Conservation (phyloP, 2,888 invertebrate genomes). For the Mylabris sibirica region DNA sequence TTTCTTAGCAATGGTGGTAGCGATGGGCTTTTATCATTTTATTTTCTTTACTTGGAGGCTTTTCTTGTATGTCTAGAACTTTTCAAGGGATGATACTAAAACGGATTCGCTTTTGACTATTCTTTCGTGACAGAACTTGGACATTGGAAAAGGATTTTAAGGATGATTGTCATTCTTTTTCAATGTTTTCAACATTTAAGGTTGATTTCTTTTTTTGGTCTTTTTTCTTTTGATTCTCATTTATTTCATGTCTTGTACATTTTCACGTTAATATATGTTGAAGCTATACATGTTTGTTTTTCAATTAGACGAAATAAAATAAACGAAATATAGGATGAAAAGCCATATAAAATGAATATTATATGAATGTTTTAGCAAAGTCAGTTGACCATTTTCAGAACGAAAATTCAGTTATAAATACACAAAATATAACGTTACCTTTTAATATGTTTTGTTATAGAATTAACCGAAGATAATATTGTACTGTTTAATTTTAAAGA, state of each 20-base stretch:
- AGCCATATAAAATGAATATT: constrained; percentile 1
- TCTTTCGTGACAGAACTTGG: constrained; percentile 48
- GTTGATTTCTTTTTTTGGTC: constrained; percentile 7
- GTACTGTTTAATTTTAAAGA: background rate
- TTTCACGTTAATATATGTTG: constrained; percentile 19
- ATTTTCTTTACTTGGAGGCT: constrained; percentile 45
- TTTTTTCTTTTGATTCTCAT: background rate
- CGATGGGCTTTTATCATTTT: constrained; percentile 45
- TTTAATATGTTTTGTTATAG: background rate
- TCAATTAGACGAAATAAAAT: constrained; percentile 12
- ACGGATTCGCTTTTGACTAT: constrained; percentile 54
- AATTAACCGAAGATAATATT: background rate
- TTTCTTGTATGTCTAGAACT: constrained; percentile 48
- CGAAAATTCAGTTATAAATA: background rate
- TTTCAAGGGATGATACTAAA: constrained; percentile 54
- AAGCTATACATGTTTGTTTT: background rate
- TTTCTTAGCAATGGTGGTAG: constrained; percentile 44
- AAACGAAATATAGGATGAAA: background rate
- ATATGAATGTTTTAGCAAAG: background rate
- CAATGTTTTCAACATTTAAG: constrained; percentile 16
- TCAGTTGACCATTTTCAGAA: background rate
- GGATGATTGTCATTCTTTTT: constrained; percentile 23
- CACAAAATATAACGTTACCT: background rate
- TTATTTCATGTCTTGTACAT: constrained; percentile 17
- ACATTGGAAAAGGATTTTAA: constrained; percentile 22